Conservation (phyloP, 2,113 vertebrate species). For the Phainopepla nitens region DNA sequence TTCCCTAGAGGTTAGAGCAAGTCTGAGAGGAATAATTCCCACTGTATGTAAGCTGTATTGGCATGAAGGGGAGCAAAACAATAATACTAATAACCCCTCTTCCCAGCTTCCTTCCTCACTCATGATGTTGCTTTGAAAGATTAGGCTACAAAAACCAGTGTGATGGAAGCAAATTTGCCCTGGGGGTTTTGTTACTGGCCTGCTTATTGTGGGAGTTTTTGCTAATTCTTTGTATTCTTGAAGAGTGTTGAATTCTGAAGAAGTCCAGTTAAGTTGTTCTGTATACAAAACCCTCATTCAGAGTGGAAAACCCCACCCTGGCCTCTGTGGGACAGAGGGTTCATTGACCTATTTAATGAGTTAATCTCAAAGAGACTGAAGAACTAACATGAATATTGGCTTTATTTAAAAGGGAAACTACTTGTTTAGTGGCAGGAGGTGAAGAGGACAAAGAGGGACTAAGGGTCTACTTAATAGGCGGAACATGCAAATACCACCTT, state of each 20-base stretch:
- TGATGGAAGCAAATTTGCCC: background rate
- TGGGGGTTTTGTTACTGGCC: background rate
- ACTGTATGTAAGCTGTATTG: background rate
- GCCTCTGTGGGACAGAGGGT: background rate
- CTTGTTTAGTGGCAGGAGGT: slow-evolving; percentile 27
- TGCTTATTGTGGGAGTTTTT: background rate
- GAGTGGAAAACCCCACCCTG: background rate
- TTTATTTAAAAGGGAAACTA: background rate
- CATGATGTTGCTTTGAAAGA: background rate
- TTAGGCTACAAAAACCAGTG: accelerated
- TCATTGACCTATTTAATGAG: slow-evolving; percentile 44
- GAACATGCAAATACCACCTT: background rate
- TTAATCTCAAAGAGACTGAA: slow-evolving; percentile 36
- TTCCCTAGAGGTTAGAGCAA: background rate
- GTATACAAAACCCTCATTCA: slow-evolving; percentile 11
- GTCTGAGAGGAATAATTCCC: background rate
- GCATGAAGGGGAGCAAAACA: background rate
- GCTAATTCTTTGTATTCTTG: background rate
- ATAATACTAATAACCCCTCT: background rate
- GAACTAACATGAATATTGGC: slow-evolving; percentile 9
- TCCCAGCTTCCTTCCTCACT: background rate
- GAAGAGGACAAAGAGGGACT: background rate
- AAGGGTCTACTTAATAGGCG: background rate
- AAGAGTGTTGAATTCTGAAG: background rate
- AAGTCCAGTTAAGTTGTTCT: background rate